phyloP scores from a whole-genome alignment of 2,888 invertebrate species.

The Sycophila texana region DNA sequence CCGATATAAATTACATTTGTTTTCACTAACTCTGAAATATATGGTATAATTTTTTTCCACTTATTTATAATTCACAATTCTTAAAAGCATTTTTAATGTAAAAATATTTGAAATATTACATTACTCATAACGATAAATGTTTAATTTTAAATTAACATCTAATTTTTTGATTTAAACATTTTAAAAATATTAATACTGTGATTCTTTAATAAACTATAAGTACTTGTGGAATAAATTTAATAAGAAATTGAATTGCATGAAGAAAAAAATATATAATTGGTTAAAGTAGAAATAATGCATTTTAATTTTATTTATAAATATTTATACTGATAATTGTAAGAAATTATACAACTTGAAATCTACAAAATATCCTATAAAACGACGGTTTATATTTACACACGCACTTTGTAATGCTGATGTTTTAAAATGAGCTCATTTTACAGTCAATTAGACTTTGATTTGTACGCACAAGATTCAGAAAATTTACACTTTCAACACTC shows the following conservation, averaged over 20 bases:
- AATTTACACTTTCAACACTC: conserved; percentile 51
- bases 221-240: background rate
- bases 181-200: conserved; percentile 5
- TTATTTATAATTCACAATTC: background rate
- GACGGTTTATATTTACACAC: conserved; percentile 55
- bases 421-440: conserved; percentile 48
- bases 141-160: background rate
- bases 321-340: conserved; percentile 52
- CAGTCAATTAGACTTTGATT: conserved; percentile 45
- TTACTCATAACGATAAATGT: background rate
- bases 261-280: conserved; percentile 6
- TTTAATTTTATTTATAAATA: conserved; percentile 54
- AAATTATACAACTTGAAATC: conserved; percentile 55
- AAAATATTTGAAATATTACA: background rate
- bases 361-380: conserved; percentile 56
- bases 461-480: conserved; percentile 50
- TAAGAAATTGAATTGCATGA: background rate
- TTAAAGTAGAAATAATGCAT: conserved; percentile 45
- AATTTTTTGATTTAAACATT: background rate
- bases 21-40: conserved; percentile 1
- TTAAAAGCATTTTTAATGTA: background rate
- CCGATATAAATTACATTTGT: background rate
- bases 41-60: background rate
- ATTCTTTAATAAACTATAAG: conserved; percentile 1
- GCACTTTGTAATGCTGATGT: conserved; percentile 46